Percentiles rank a stretch among this genome's conserved stretches.
Evolutionary conservation across 2,888 invertebrate species (phyloP).

Genomic region (Papilio demoleus): DNA sequence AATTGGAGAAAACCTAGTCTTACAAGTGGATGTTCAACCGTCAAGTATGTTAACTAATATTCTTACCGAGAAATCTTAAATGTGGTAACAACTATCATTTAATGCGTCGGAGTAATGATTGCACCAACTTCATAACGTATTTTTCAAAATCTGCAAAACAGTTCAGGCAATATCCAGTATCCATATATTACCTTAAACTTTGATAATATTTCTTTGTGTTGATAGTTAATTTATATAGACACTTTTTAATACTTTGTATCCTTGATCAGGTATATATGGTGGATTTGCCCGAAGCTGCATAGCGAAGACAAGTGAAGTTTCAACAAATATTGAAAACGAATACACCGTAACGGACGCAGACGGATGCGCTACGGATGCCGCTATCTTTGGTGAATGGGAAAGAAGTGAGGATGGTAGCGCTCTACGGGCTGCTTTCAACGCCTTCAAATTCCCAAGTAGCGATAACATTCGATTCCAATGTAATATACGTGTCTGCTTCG

Average conservation of each 20-base stretch:
- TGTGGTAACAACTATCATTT: background rate
- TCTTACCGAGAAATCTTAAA: background rate
- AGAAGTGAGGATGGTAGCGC: constrained; percentile 93
- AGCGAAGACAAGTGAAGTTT: constrained; percentile 94
- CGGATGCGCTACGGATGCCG: constrained; percentile 96
- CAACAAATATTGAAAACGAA: constrained; percentile 91
- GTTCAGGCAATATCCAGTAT: no score
- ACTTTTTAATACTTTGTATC: constrained; percentile 28
- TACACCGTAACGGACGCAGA: constrained; percentile 97
- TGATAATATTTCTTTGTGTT: background rate
- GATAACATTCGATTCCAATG: constrained; percentile 98
- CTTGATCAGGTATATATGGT: constrained; percentile 90
- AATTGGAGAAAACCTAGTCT: constrained; percentile 94
- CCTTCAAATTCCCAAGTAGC: constrained; percentile 97
- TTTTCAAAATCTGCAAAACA: background rate
- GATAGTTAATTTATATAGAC: background rate
- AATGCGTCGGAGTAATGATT: background rate
- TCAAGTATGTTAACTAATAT: constrained; percentile 77
- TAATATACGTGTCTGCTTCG: constrained; percentile 97
- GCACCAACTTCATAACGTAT: background rate
- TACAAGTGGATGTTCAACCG: constrained; percentile 93
- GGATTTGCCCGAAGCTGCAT: constrained; percentile 97
- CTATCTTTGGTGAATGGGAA: constrained; percentile 97
- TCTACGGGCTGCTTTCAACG: constrained; percentile 94
- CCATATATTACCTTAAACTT: background rate